These are phyloP conservation scores for Cladorhizidae sp. DNA, from an alignment of 37 sponge, comb jelly and placozoan species.

Conservation along the genomic window DNA sequence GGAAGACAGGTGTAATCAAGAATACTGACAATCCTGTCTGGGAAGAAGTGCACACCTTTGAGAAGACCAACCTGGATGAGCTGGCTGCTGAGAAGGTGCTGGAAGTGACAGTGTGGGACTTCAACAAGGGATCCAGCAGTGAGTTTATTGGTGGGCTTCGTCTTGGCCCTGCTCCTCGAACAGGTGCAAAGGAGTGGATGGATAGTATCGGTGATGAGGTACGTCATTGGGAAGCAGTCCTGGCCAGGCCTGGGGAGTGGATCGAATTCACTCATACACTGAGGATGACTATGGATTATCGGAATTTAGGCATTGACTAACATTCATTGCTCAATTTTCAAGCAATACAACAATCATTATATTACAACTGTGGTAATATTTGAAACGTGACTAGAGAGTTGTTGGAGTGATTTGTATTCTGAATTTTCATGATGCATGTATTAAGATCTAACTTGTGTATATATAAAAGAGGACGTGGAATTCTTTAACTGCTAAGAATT, in stretches of 20 bases:
- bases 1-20: slow-evolving; percentile 45
- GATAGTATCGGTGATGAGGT: slow-evolving; percentile 51
- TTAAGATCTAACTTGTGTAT: too few species aligned
- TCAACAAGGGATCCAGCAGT: slow-evolving; percentile 2
- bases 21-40: slow-evolving; percentile 59
- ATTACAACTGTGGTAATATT: too few species aligned
- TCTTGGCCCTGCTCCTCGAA: slow-evolving; percentile 41
- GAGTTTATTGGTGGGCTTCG: slow-evolving; percentile 62
- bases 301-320: too few species aligned
- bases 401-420: too few species aligned
- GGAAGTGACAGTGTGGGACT: slow-evolving; percentile 70
- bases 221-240: slow-evolving; percentile 47
- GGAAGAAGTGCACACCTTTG: slow-evolving; percentile 39
- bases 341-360: too few species aligned
- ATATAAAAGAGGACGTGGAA: too few species aligned
- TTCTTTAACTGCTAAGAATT: too few species aligned
- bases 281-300: too few species aligned
- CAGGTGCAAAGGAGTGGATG: slow-evolving; percentile 49
- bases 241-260: slow-evolving; percentile 50
- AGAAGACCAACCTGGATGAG: slow-evolving; percentile 34
- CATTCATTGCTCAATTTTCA: too few species aligned
- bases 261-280: too few species aligned
- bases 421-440: too few species aligned
- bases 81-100: slow-evolving; percentile 36
- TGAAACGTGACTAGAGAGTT: too few species aligned